Evolutionary conservation across 2,113 vertebrate genomes (phyloP).

Genomic region (Talpa occidentalis): DNA sequence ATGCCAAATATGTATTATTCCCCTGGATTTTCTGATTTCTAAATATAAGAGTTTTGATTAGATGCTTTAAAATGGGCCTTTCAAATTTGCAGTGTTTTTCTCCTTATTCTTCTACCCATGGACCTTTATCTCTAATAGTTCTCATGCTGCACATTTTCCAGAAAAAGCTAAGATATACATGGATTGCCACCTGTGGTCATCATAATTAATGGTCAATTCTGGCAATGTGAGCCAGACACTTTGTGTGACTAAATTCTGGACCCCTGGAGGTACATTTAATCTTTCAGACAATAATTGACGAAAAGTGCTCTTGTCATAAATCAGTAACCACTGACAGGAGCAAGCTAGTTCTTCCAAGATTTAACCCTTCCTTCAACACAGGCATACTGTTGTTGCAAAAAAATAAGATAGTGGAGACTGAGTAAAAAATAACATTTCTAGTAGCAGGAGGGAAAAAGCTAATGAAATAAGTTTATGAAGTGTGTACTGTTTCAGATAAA

Average conservation of each 20-base stretch:
- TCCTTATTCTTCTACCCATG: neutral
- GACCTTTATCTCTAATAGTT: neutral
- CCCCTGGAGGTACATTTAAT: conserved; percentile 65
- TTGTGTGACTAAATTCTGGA: conserved; percentile 65
- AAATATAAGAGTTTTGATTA: neutral
- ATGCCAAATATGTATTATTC: neutral
- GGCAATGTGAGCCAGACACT: conserved; percentile 58
- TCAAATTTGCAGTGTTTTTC: conserved; percentile 25
- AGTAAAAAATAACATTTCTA: conserved; percentile 48
- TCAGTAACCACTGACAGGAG: conserved; percentile 46
- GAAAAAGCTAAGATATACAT: conserved; percentile 57
- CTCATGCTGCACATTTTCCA: conserved; percentile 40
- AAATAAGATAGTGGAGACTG: neutral
- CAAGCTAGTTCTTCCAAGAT: conserved; percentile 52
- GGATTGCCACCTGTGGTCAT: conserved; percentile 56
- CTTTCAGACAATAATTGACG: conserved; percentile 73
- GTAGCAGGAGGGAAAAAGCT: neutral
- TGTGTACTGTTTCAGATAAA: neutral
- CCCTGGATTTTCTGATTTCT: conserved; percentile 9
- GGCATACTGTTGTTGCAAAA: conserved; percentile 30
- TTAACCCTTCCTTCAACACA: conserved; percentile 60
- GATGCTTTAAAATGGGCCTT: neutral
- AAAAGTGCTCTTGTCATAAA: conserved; percentile 72
- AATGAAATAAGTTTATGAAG: neutral
- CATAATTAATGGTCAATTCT: conserved; percentile 72